A percentile compares a stretch with the other conserved stretches of the same genome.
phyloP scores from a whole-genome alignment of 2,797 vertebrate genomes.

The Limnodromus scolopaceus region DNA sequence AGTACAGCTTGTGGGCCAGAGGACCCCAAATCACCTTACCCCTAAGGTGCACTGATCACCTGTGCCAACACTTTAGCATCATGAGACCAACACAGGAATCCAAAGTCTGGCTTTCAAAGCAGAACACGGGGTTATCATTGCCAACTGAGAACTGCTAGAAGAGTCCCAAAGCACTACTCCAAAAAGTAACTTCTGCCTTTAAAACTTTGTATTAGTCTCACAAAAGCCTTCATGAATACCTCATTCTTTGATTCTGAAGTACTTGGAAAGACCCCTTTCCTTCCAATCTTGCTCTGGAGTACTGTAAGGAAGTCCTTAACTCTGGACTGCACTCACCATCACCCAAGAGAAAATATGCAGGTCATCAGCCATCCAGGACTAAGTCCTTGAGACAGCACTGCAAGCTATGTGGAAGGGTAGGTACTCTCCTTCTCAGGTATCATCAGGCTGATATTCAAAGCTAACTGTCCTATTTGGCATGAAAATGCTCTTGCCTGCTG shows the following conservation, averaged over 20 bases:
- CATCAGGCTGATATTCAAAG: not conserved
- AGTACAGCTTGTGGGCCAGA: not conserved
- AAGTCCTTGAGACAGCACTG: not conserved
- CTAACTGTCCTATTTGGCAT: not conserved
- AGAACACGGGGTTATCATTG: not conserved
- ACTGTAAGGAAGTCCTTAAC: not conserved
- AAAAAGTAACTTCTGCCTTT: not conserved
- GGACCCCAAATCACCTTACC: not conserved
- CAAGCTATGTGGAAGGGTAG: not conserved
- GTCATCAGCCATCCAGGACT: not conserved
- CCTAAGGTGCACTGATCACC: not conserved
- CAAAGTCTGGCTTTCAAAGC: not conserved
- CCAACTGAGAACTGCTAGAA: not conserved
- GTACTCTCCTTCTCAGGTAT: not conserved
- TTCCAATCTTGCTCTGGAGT: not conserved
- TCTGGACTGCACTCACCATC: not conserved
- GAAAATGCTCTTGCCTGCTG: not conserved
- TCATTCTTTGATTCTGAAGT: not conserved
- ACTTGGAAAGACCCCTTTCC: not conserved
- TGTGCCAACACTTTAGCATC: not conserved
- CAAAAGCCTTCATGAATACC: not conserved
- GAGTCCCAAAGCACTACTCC: not conserved
- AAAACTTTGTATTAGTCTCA: not conserved
- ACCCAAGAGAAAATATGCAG: accelerated
- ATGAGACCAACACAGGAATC: not conserved